Evolutionary conservation across 1,140 invertebrate species (phyloP), one percentile per base, ranked within the genome.

Genomic region (Wasmannia auropunctata): DNA sequence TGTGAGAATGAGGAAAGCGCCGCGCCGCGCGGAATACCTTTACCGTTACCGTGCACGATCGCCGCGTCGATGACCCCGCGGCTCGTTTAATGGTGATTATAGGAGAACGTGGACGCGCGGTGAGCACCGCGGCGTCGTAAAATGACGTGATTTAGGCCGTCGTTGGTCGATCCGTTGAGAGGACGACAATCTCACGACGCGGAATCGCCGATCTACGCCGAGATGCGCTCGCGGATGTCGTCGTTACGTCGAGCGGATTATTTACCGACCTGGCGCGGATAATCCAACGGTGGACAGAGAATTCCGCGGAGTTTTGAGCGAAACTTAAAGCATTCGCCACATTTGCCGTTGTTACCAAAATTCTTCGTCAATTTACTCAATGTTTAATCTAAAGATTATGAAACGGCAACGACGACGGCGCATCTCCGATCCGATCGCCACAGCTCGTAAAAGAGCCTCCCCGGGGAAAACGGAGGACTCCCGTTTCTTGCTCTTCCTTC

Each of bases 31-130:
- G 40, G 28, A 60, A 83, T 83, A 83, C 31, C 37, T 74, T 83
- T 90, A 90, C 88, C 88, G 88, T 89, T 89, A 89, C 56, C 76
- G 77, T 58, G 46, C 49, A 63, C 79, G 70, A 89, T 86, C 84
- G 58, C 72, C 85, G 85, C 88, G 88, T 86, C 87, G 88, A 90
- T 90, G 88, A 90, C 87, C 87, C 85, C 69, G 54, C 85, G 70
- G 63, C 56, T 72, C 56, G 85, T 77, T 80, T 79, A 83, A 75
- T 75, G 63, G 49, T 69, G 85, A 84, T 88, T 77, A 87, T 56
- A 65, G 86, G 62, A 83, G 70, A 88, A 70, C 62, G 77, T 63
- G 54, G 43, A 75, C 46, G 43, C 46, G 43, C 34, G 14, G n/a
- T 74, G 19, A 46, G 37, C 31, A 4, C 46, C n/a, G 51, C 85